Evolutionary conservation across 2,113 vertebrate genomes (phyloP).

Genomic region (Cynopterus brachyotis): DNA sequence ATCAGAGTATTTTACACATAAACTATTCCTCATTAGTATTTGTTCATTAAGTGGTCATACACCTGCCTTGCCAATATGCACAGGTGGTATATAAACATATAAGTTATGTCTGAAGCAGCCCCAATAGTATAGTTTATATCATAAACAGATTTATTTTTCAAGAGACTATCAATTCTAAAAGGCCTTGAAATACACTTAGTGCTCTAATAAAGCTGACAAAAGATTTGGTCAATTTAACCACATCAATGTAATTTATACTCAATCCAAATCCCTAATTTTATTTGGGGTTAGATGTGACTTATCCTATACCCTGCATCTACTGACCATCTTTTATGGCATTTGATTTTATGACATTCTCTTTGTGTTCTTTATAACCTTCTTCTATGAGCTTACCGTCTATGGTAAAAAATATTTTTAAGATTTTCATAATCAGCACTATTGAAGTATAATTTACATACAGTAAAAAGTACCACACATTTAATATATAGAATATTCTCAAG

Average conservation of each 20-base stretch:
- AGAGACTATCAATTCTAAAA: neutral
- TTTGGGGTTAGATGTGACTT: neutral
- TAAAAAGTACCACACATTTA: neutral
- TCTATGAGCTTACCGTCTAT: neutral
- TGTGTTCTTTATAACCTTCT: neutral
- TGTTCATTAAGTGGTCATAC: neutral
- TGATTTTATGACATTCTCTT: neutral
- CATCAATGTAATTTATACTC: neutral
- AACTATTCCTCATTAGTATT: neutral
- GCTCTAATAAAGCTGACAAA: neutral
- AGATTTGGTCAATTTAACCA: neutral
- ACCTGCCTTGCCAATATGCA: neutral
- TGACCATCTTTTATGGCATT: neutral
- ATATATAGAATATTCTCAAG: neutral
- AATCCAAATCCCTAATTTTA: neutral
- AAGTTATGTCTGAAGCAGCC: neutral
- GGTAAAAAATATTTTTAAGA: neutral
- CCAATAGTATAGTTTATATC: neutral
- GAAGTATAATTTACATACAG: neutral
- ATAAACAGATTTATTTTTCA: neutral
- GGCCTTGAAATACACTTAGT: neutral
- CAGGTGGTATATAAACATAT: neutral
- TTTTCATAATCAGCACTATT: neutral
- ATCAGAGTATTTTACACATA: neutral
- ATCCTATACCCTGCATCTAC: neutral